These are phyloP conservation scores for Dipodomys spectabilis DNA, from an alignment of 2,113 vertebrate genomes.

Conservation along the genomic window DNA sequence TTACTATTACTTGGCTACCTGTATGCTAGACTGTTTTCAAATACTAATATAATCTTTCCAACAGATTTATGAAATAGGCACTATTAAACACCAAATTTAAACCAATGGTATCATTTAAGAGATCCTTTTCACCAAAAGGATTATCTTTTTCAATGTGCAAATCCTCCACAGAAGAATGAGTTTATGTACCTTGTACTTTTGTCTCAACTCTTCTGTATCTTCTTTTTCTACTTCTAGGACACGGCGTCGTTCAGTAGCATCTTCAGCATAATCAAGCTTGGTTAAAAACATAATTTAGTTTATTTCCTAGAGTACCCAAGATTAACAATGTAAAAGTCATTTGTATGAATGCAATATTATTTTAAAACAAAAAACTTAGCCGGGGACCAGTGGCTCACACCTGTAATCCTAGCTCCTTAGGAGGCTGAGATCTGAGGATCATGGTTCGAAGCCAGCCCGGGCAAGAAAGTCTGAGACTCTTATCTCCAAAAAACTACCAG, in stretches of 20 bases:
- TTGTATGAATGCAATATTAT: not conserved
- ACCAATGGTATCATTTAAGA: not conserved
- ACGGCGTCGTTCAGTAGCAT: conserved; percentile 97
- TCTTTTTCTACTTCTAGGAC: conserved; percentile 98
- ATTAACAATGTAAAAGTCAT: conserved; percentile 28
- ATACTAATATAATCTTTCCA: not conserved
- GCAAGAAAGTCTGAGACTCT: no score
- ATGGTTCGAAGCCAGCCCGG: no score
- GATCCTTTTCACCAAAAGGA: not conserved
- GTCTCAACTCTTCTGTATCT: conserved; percentile 97
- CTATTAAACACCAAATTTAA: conserved; percentile 32
- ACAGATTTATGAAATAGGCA: not conserved
- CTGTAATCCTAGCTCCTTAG: no score
- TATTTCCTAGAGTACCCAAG: conserved; percentile 9
- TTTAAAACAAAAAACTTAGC: not conserved
- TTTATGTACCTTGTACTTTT: conserved; percentile 95
- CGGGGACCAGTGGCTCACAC: no score
- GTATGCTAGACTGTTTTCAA: conserved; percentile 4
- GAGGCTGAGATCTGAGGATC: no score
- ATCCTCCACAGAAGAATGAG: not conserved
- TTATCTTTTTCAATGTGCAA: not conserved
- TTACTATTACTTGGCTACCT: not conserved
- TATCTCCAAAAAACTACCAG: no score
- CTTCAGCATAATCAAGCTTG: conserved; percentile 98
- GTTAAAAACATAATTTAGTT: conserved; percentile 41